Evolutionary conservation across 2,797 vertebrate genomes (phyloP).

Genomic region (Heliangelus exortis): DNA sequence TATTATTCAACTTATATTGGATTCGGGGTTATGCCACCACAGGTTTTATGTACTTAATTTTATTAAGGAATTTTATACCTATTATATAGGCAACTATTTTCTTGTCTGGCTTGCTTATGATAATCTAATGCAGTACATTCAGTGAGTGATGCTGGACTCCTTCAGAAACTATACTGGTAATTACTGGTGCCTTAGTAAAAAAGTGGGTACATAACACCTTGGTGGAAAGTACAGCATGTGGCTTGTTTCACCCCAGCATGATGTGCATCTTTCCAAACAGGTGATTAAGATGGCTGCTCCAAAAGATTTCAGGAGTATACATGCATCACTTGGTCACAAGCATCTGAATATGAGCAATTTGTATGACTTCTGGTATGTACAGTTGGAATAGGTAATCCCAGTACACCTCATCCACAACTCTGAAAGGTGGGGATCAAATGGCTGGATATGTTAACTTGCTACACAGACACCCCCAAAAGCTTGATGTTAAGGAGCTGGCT

Average conservation of each 20-base stretch:
- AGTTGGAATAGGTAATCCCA: conserved; percentile 56
- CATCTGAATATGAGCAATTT: conserved; percentile 17
- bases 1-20: conserved; percentile 15
- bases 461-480: not conserved
- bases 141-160: conserved; percentile 37
- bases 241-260: conserved; percentile 44
- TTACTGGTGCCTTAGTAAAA: conserved; percentile 77
- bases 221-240: conserved; percentile 35
- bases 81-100: conserved; percentile 68
- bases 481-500: conserved; percentile 50
- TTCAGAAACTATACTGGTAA: conserved; percentile 32
- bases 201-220: conserved; percentile 50
- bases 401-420: not conserved
- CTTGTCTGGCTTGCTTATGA: conserved; percentile 61
- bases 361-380: conserved; percentile 39
- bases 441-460: conserved; percentile 8
- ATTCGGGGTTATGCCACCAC: conserved; percentile 49
- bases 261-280: not conserved
- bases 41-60: conserved; percentile 70
- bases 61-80: conserved; percentile 73
- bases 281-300: conserved; percentile 72
- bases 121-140: conserved; percentile 41
- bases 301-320: conserved; percentile 47
- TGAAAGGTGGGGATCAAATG: conserved; percentile 12
- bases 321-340: conserved; percentile 20